Evolutionary conservation across 2,888 invertebrate species (phyloP).

Genomic region (Dynastes grantii): DNA sequence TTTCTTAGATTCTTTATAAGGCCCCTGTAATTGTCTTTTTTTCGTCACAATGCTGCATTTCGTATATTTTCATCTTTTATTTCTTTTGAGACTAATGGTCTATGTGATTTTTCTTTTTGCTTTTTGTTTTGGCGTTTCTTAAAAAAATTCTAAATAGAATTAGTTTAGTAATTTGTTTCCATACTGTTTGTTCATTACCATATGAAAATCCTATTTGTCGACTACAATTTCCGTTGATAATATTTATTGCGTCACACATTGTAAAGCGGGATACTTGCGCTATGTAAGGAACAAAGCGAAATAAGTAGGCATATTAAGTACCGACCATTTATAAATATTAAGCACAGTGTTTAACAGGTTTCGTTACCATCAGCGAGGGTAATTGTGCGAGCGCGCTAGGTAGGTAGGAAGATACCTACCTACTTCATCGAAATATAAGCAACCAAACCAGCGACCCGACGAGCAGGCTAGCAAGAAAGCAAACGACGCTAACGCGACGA

Average conservation of each 20-base stretch:
- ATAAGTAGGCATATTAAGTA: slow-evolving; percentile 18
- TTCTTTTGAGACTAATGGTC: too few species aligned
- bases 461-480: slow-evolving; percentile 27
- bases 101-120: too few species aligned
- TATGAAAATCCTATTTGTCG: neutral
- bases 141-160: too few species aligned
- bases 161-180: neutral
- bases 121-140: too few species aligned
- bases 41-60: too few species aligned
- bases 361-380: slow-evolving; percentile 10
- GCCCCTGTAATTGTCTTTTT: too few species aligned
- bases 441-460: neutral
- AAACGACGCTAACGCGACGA: slow-evolving; percentile 39
- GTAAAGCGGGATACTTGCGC: neutral
- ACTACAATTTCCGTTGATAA: neutral
- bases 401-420: neutral
- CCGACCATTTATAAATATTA: slow-evolving; percentile 32
- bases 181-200: neutral
- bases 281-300: neutral
- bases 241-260: neutral
- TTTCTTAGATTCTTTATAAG: too few species aligned
- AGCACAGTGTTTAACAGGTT: slow-evolving; percentile 30
- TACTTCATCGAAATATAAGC: slow-evolving; percentile 35
- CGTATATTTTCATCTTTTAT: too few species aligned
- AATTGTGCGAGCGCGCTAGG: slow-evolving; percentile 22